phyloP scores from a whole-genome alignment of 1,140 invertebrate genomes.

The Zaprionus davidi region DNA sequence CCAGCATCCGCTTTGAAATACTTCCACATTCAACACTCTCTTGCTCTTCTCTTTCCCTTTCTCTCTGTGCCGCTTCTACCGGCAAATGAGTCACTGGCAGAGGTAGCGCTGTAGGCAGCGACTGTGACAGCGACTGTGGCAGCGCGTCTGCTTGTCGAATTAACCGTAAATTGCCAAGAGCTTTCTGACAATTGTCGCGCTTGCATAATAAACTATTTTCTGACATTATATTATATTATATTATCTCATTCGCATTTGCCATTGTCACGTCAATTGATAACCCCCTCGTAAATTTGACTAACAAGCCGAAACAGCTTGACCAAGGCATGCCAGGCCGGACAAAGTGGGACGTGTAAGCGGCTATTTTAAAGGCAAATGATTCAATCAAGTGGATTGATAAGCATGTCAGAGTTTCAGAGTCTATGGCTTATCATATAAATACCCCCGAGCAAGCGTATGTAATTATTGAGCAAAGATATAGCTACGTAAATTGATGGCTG shows the following conservation, averaged over 20 bases:
- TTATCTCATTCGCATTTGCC: slow-evolving; percentile 15
- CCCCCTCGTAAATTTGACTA: background rate
- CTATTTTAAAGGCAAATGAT: slow-evolving; percentile 45
- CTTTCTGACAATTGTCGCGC: slow-evolving; percentile 13
- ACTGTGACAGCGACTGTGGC: background rate
- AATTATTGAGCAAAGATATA: background rate
- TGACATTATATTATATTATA: slow-evolving; percentile 2
- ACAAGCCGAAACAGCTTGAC: slow-evolving; percentile 35
- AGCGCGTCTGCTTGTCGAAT: background rate
- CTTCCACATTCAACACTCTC: background rate
- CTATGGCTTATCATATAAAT: background rate
- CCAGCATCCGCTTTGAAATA: slow-evolving; percentile 1
- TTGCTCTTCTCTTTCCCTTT: background rate
- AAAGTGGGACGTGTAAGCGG: slow-evolving; percentile 32
- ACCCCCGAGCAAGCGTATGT: background rate
- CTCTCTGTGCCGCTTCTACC: background rate
- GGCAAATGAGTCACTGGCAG: slow-evolving; percentile 22
- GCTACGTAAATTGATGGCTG: background rate
- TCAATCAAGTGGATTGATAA: slow-evolving; percentile 41
- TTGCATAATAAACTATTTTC: slow-evolving; percentile 37
- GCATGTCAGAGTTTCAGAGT: background rate
- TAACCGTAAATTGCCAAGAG: slow-evolving; percentile 3
- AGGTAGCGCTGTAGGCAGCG: slow-evolving; percentile 8
- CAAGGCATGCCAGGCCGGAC: slow-evolving; percentile 16
- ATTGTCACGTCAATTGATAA: slow-evolving; percentile 34